These are phyloP conservation scores for Enteromius thamalakanensis DNA, from an alignment of 2,797 vertebrate species.

Conservation along the genomic window DNA sequence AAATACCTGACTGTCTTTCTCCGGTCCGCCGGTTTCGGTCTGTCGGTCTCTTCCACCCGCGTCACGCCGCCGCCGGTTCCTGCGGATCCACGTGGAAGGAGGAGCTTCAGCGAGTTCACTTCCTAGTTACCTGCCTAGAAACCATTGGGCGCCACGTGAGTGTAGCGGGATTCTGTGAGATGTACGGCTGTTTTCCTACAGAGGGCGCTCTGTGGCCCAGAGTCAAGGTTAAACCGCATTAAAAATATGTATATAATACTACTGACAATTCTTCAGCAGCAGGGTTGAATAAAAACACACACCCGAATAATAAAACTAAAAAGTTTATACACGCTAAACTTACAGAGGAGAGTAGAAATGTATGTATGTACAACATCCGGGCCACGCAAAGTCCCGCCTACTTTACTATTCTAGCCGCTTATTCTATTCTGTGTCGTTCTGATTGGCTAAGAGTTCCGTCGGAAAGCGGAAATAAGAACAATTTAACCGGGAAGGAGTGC, in stretches of 20 bases:
- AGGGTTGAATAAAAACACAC: background rate
- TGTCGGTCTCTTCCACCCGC: constrained; percentile 68
- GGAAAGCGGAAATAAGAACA: background rate
- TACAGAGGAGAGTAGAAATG: background rate
- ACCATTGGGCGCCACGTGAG: constrained; percentile 56
- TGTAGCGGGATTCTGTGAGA: background rate
- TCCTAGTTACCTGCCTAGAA: constrained; percentile 79
- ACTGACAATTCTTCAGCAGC: background rate
- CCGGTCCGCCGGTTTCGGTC: constrained; percentile 8
- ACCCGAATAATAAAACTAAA: no score
- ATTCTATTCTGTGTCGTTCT: background rate
- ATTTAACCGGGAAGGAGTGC: background rate
- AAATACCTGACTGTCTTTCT: constrained; percentile 28
- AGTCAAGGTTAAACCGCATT: background rate
- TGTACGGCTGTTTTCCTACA: accelerated
- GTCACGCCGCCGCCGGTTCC: constrained; percentile 77
- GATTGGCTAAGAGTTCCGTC: constrained; percentile 1
- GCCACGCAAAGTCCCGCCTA: background rate
- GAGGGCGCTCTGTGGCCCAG: constrained; percentile 25
- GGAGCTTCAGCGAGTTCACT: constrained; percentile 70
- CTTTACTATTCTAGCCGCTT: background rate
- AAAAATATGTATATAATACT: background rate
- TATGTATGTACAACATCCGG: background rate
- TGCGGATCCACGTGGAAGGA: constrained; percentile 78
- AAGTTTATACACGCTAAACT: background rate